A percentile compares a stretch with the other conserved stretches of the same genome.
phyloP scores from a whole-genome alignment of 2,888 invertebrate genomes.

The Hanleya hanleyi region DNA sequence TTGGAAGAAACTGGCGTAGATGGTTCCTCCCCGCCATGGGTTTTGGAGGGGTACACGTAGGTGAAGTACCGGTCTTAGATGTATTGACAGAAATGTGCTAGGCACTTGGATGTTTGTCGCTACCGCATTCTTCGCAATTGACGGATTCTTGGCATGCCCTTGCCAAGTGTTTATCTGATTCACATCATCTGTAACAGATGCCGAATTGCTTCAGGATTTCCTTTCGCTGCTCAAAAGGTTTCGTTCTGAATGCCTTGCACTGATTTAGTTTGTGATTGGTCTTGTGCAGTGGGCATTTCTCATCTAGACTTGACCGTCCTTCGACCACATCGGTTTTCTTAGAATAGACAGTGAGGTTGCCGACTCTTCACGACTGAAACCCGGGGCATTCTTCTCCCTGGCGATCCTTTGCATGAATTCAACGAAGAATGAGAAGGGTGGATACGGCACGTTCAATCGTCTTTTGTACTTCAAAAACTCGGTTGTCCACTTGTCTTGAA shows the following conservation, averaged over 20 bases:
- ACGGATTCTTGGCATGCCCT: neutral
- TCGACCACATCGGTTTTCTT: neutral
- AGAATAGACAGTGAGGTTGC: too few species aligned
- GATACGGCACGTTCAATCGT: conserved; percentile 9
- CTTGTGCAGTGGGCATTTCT: conserved; percentile 21
- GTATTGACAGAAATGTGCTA: neutral
- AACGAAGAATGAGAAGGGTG: conserved; percentile 36
- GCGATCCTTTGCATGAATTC: conserved; percentile 33
- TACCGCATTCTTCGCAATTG: conserved; percentile 7
- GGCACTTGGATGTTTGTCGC: neutral
- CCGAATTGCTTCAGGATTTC: conserved; percentile 21
- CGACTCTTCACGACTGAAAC: conserved; percentile 18
- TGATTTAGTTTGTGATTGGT: conserved; percentile 20
- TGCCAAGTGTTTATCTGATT: neutral
- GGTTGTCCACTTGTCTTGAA: conserved; percentile 37
- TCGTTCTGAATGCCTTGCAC: conserved; percentile 19
- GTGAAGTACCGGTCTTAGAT: too few species aligned
- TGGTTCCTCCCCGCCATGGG: conserved; percentile 1
- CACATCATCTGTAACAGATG: conserved; percentile 32
- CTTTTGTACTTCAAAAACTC: too few species aligned
- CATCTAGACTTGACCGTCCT: neutral
- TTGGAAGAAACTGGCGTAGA: too few species aligned
- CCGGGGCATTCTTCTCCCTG: conserved; percentile 32
- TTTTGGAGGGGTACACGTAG: neutral
- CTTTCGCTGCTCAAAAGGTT: conserved; percentile 21